These are phyloP conservation scores for Anas bernieri DNA, from an alignment of 2,797 vertebrate genomes.

Conservation along the genomic window DNA sequence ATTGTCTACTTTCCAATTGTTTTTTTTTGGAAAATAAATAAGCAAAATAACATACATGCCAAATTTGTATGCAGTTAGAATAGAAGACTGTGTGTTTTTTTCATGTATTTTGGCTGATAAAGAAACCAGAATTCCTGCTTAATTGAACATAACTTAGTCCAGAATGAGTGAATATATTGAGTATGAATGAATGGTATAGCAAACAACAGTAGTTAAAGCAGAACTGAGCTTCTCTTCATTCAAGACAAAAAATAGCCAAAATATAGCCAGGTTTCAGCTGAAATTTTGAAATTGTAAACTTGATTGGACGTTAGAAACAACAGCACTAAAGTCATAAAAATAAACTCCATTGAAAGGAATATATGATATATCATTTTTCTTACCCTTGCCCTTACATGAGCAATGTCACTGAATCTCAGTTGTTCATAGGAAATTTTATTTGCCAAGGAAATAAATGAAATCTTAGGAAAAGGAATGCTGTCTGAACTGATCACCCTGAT, in stretches of 20 bases:
- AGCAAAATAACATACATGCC: not conserved
- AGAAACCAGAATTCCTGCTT: not conserved
- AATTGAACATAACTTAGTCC: not conserved
- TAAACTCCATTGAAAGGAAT: not conserved
- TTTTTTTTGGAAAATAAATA: not conserved
- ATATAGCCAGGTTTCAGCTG: not conserved
- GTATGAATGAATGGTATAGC: not conserved
- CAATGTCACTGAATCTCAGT: not conserved
- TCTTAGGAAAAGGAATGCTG: not conserved
- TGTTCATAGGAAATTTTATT: not conserved
- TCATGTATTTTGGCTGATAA: not conserved
- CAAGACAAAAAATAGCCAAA: not conserved
- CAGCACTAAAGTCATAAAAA: not conserved
- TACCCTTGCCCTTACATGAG: not conserved
- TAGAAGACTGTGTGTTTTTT: not conserved
- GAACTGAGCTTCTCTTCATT: not conserved
- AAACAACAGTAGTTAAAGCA: not conserved
- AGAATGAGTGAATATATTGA: not conserved
- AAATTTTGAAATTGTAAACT: not conserved
- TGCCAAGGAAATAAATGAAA: not conserved
- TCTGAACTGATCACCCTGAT: not conserved
- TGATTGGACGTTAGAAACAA: not conserved
- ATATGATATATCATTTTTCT: not conserved
- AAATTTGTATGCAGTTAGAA: not conserved
- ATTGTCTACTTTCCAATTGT: not conserved